Percentiles rank a stretch among this genome's conserved stretches.
Conservation (phyloP, 2,113 vertebrate genomes). For the Micromys minutus region DNA sequence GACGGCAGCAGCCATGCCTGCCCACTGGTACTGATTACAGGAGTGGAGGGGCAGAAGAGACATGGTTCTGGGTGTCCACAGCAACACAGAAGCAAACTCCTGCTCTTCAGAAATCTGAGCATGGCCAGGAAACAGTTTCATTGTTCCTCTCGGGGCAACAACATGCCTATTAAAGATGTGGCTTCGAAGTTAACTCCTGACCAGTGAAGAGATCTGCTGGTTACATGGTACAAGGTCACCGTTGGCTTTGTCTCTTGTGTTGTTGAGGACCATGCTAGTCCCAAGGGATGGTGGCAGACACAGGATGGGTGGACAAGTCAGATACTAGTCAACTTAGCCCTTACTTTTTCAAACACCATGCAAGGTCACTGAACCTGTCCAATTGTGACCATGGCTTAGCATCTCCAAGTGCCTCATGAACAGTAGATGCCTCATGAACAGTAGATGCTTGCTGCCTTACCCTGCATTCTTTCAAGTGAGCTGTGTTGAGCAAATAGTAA, state of each 20-base stretch:
- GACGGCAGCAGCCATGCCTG: no score
- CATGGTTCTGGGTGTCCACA: neutral
- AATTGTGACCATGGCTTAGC: neutral
- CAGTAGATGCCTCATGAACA: neutral
- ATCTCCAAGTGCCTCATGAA: neutral
- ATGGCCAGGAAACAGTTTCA: no score
- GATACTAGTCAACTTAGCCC: accelerated
- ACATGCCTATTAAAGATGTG: neutral
- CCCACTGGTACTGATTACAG: accelerated
- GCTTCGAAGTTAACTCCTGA: neutral
- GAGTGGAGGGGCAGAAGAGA: neutral
- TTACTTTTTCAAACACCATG: neutral
- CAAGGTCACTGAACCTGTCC: neutral
- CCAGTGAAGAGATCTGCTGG: accelerated
- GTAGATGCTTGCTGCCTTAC: neutral
- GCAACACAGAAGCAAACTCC: neutral
- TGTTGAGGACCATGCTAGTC: neutral
- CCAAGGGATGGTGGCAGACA: no score
- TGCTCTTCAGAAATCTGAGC: neutral
- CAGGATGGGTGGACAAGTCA: neutral
- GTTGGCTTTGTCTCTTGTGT: no score
- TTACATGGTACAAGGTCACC: accelerated
- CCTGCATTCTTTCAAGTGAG: neutral
- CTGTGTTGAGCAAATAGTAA: no score
- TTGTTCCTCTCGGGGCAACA: neutral